phyloP scores from a whole-genome alignment of 92 coral and sea anemone genomes.

The Metridium senile region DNA sequence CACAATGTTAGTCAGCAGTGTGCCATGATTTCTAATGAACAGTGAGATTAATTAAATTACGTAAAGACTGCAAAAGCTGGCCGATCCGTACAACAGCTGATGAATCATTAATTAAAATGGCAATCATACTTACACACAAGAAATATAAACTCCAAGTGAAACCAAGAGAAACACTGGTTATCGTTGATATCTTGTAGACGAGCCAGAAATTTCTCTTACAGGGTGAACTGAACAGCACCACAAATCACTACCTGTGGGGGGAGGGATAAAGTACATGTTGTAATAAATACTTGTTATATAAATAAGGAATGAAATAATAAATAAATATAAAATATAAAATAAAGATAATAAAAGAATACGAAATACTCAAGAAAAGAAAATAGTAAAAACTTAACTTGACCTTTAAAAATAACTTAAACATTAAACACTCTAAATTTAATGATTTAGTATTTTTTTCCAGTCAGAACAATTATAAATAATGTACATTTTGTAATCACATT shows the following conservation, averaged over 20 bases:
- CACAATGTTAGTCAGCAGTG: slow-evolving; percentile 4
- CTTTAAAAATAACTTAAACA: background rate
- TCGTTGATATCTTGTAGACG: background rate
- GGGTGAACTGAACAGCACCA: background rate
- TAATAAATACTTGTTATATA: too few species aligned
- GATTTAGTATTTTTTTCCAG: too few species aligned
- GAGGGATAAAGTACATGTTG: background rate
- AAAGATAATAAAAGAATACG: background rate
- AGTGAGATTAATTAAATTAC: slow-evolving; percentile 20
- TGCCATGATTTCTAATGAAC: slow-evolving; percentile 1
- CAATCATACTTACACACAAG: background rate
- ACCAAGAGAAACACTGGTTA: background rate
- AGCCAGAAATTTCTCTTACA: background rate
- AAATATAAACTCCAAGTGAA: background rate
- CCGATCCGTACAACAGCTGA: background rate
- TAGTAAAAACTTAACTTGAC: background rate
- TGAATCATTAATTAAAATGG: slow-evolving; percentile 25
- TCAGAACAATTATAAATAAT: too few species aligned
- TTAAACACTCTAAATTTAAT: too few species aligned
- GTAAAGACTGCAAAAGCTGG: background rate
- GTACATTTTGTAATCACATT: too few species aligned
- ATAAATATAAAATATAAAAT: too few species aligned
- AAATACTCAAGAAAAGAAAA: background rate
- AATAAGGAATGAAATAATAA: too few species aligned
- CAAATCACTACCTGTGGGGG: slow-evolving; percentile 6